Percentiles rank a stretch among this genome's conserved stretches.
phyloP scores from a whole-genome alignment of 2,888 invertebrate species.

The Agrochola lota region DNA sequence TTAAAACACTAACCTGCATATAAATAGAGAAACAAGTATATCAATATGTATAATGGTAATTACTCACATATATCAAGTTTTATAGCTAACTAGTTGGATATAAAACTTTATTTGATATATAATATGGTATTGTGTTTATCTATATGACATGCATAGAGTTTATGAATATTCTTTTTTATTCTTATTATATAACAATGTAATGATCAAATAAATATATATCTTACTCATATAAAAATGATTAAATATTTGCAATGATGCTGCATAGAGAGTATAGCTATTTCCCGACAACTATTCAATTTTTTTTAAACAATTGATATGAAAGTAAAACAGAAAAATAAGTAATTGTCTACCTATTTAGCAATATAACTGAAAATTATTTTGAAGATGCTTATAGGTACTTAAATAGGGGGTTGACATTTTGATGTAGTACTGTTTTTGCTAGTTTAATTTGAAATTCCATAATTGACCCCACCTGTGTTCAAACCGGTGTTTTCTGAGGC shows the following conservation, averaged over 20 bases:
- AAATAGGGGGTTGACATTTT: conserved; percentile 67
- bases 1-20: conserved; percentile 18
- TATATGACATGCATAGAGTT: conserved; percentile 35
- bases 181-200: conserved; percentile 59
- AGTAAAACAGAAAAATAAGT: conserved; percentile 32
- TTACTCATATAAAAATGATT: conserved; percentile 38
- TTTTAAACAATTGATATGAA: conserved; percentile 6
- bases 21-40: conserved; percentile 22
- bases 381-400: conserved; percentile 58
- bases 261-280: conserved; percentile 31
- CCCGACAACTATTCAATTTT: conserved; percentile 28
- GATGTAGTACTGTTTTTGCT: conserved; percentile 59
- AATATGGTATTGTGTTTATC: conserved; percentile 18
- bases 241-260: conserved; percentile 42
- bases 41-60: conserved; percentile 36
- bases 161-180: conserved; percentile 41
- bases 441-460: conserved; percentile 89
- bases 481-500: conserved; percentile 93
- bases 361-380: conserved; percentile 42
- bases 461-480: conserved; percentile 91
- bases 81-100: conserved; percentile 21
- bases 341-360: conserved; percentile 41
- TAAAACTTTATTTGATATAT: conserved; percentile 32
- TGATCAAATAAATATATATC: conserved; percentile 50
- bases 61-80: conserved; percentile 32